Evolutionary conservation across 2,113 vertebrate species (phyloP), one percentile per base, ranked within the genome.

Genomic region (Rhipidura dahli): DNA sequence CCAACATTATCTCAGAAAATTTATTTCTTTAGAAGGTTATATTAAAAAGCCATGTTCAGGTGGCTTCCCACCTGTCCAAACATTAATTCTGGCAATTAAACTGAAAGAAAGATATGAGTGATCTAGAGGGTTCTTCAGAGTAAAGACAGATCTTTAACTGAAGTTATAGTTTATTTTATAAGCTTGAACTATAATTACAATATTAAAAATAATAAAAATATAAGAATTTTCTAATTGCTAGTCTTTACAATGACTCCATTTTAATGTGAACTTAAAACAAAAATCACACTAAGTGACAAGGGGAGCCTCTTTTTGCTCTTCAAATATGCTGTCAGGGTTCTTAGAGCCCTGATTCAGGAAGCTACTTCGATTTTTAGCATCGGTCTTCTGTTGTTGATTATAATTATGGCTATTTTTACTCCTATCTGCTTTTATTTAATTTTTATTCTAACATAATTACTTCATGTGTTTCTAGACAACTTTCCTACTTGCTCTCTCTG

Each of bases 1-100:
- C 47, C 16, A 96, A 83, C 22, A 89, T 81, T 73, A 88, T 89
- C 72, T 96, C 68, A 89, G 72, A 89, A 94, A 89, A 89, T 83
- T 49, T 91, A 81, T 95, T 95, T 95, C 76, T 59, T 49, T 73
- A 73, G 33, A 73, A 82, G 33, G 12, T 22, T 82, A 39, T 82
- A 66, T 82, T 63, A 82, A 81, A 83, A 78, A 76, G 4, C 4
- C 20, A 40, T 39, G 12, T 81, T 87, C 66, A 91, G 40, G 20
- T 54, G 77, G 70, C 45, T 83, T 78, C 47, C 81, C 77, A 94
- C 80, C 91, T 93, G 80, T 47, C 9, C 50, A 95, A 96, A 93
- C 8, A 90, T 77, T 77, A 92, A 90, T 83, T 92, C 39, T 72
- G 77, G 35, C 37, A 93, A 80, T 83, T 70, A 86, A 88, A 83